Evolutionary conservation across 2,888 invertebrate genomes (phyloP).

Genomic region (Ectemnius cavifrons): DNA sequence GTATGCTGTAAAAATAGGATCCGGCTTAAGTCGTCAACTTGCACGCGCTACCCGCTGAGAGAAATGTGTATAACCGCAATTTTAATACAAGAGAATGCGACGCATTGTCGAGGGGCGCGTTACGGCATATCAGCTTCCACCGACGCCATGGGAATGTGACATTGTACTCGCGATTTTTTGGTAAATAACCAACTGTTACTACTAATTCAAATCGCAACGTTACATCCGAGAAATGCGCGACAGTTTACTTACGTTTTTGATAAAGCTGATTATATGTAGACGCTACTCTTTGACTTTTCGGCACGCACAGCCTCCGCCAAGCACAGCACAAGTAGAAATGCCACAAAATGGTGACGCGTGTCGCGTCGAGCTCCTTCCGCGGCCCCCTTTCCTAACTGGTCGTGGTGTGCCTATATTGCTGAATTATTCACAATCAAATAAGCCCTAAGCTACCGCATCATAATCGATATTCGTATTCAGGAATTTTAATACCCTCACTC

Average conservation of each 20-base stretch:
- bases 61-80: too few species aligned
- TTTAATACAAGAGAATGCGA: not conserved
- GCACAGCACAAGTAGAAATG: slow-evolving; percentile 67
- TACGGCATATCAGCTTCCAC: slow-evolving; percentile 15
- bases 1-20: too few species aligned
- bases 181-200: slow-evolving; percentile 1
- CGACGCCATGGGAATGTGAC: slow-evolving; percentile 45
- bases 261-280: slow-evolving; percentile 10
- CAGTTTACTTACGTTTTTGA: slow-evolving; percentile 37
- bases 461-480: not conserved
- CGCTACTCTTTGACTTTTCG: slow-evolving; percentile 7
- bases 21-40: too few species aligned
- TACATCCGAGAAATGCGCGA: not conserved
- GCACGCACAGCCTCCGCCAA: slow-evolving; percentile 46
- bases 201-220: not conserved
- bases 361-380: slow-evolving; percentile 43
- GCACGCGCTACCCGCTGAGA: too few species aligned
- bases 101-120: not conserved
- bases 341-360: slow-evolving; percentile 61
- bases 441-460: slow-evolving; percentile 12
- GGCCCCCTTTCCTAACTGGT: slow-evolving; percentile 51
- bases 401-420: slow-evolving; percentile 33
- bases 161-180: slow-evolving; percentile 9
- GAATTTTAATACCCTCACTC: too few species aligned
- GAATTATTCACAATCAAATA: slow-evolving; percentile 38